Conservation (phyloP, 2,797 vertebrate species). For the Dipus sagitta region DNA sequence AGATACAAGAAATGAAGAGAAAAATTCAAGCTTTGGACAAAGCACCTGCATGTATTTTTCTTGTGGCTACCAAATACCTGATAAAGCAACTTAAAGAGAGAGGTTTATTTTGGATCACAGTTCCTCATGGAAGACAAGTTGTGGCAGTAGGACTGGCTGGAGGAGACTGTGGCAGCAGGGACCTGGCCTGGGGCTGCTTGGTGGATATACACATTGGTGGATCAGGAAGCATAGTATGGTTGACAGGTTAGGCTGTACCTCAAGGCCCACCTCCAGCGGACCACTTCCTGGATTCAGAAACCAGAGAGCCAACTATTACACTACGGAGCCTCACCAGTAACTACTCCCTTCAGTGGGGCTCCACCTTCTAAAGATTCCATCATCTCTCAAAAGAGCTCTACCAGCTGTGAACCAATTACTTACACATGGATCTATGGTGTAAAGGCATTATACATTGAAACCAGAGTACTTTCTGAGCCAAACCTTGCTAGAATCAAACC, state of each 20-base stretch:
- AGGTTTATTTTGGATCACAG: not conserved
- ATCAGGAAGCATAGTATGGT: not conserved
- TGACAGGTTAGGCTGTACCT: not conserved
- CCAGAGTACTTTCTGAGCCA: not conserved
- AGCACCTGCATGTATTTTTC: not conserved
- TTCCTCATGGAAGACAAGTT: not conserved
- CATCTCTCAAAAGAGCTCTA: not conserved
- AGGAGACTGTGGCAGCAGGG: not conserved
- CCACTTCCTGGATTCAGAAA: too few relatives aligned
- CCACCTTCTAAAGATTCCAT: not conserved
- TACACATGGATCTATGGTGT: not conserved
- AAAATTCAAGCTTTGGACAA: slow-evolving; percentile 13
- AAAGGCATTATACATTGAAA: not conserved
- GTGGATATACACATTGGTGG: too few relatives aligned
- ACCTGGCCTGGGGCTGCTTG: not conserved
- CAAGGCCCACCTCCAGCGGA: not conserved
- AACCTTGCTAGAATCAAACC: not conserved
- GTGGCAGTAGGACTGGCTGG: not conserved
- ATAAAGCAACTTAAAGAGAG: not conserved
- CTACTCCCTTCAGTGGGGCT: not conserved
- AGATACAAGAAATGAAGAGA: not conserved
- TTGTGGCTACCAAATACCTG: not conserved
- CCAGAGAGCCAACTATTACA: too few relatives aligned
- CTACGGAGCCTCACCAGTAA: too few relatives aligned
- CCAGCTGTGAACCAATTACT: not conserved